Conservation (phyloP, 2,888 invertebrate genomes). For the Lamellibrachia satsuma region DNA sequence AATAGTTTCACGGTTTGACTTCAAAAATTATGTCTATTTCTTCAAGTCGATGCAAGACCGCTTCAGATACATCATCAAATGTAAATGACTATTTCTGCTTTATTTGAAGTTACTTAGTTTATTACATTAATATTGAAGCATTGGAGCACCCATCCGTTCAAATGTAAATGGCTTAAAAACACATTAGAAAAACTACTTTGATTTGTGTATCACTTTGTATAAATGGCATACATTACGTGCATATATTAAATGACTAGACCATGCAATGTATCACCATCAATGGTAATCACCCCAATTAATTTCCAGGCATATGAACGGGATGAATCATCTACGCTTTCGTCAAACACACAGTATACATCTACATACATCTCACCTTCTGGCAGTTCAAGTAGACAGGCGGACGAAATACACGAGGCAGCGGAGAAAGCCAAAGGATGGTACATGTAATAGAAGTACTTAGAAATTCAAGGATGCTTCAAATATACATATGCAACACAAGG, state of each 20-base stretch:
- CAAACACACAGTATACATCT: neutral
- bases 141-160: neutral
- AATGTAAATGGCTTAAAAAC: neutral
- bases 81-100: neutral
- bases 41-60: too few species aligned
- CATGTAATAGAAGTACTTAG: neutral
- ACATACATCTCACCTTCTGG: neutral
- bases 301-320: neutral
- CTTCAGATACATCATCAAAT: neutral
- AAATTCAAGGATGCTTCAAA: too few species aligned
- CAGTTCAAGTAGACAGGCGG: neutral
- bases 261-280: neutral
- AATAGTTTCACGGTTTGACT: too few species aligned
- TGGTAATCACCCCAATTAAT: neutral
- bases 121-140: neutral
- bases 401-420: neutral
- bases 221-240: neutral
- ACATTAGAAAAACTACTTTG: neutral
- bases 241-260: neutral
- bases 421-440: slow-evolving; percentile 9
- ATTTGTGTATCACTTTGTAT: neutral
- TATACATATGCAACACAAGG: too few species aligned
- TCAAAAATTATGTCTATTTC: too few species aligned
- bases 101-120: neutral
- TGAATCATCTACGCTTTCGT: neutral